phyloP scores from a whole-genome alignment of 2,797 vertebrate genomes.

The Pseudomugil gertrudae region DNA sequence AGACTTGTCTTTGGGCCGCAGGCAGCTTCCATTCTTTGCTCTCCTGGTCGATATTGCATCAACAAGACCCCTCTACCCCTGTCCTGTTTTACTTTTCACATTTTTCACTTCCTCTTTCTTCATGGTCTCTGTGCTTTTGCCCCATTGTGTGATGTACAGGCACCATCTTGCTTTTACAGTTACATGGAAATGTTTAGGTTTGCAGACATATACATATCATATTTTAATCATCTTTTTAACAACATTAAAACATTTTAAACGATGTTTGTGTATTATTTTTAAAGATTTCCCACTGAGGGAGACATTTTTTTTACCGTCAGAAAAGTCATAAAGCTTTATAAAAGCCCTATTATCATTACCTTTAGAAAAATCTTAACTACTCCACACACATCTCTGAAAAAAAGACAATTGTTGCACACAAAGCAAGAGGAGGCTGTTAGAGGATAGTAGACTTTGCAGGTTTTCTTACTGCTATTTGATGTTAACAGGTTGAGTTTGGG shows the following conservation, averaged over 20 bases:
- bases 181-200: not conserved
- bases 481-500: not conserved
- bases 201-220: not conserved
- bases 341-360: not conserved
- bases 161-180: slow-evolving; percentile 9
- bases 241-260: not conserved
- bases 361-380: not conserved
- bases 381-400: not conserved
- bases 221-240: not conserved
- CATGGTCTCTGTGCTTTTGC: slow-evolving; percentile 36
- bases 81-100: slow-evolving; percentile 45
- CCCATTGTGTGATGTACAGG: slow-evolving; percentile 31
- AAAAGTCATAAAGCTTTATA: not conserved
- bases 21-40: slow-evolving; percentile 67
- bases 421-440: not conserved
- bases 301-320: not conserved
- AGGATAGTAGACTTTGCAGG: not conserved
- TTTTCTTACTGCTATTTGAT: not conserved
- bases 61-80: slow-evolving; percentile 49
- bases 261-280: not conserved
- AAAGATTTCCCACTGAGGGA: not conserved
- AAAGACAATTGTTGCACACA: not conserved
- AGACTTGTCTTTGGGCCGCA: slow-evolving; percentile 67
- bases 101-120: slow-evolving; percentile 52
- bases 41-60: slow-evolving; percentile 73